phyloP scores from a whole-genome alignment of 2,797 vertebrate genomes.

The Megalops cyprinoides region DNA sequence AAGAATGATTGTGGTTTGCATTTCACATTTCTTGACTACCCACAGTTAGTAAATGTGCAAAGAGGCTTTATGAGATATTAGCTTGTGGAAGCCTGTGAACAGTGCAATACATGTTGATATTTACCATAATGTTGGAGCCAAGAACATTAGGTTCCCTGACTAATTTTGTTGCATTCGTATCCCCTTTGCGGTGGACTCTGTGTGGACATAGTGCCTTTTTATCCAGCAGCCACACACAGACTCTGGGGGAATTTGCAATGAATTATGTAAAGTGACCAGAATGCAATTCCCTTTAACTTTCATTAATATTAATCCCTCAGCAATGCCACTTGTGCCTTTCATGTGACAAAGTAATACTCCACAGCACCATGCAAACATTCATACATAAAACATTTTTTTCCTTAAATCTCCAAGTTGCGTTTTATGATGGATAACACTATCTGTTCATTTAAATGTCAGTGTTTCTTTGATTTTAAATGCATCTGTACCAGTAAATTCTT shows the following conservation, averaged over 20 bases:
- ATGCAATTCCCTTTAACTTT: constrained; percentile 12
- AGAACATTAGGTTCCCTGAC: neutral
- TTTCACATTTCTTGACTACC: no score
- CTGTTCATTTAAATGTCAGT: neutral
- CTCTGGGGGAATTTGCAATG: constrained; percentile 7
- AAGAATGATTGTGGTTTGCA: neutral
- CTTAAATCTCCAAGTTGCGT: neutral
- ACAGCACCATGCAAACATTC: constrained; percentile 8
- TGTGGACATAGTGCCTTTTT: neutral
- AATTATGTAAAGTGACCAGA: constrained; percentile 23
- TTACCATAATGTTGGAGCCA: neutral
- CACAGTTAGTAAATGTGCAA: neutral
- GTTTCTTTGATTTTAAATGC: constrained; percentile 5
- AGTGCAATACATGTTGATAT: neutral
- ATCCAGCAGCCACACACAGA: neutral
- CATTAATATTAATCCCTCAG: constrained; percentile 24
- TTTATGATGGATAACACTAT: neutral
- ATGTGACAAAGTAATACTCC: neutral
- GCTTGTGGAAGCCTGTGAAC: neutral
- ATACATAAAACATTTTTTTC: neutral
- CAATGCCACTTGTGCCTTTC: constrained; percentile 14
- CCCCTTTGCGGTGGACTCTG: neutral
- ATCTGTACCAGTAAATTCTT: neutral
- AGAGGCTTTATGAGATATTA: neutral
- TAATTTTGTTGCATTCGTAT: constrained; percentile 10